Conservation (phyloP, 2,113 vertebrate genomes). For the Tylochromis polylepis region DNA sequence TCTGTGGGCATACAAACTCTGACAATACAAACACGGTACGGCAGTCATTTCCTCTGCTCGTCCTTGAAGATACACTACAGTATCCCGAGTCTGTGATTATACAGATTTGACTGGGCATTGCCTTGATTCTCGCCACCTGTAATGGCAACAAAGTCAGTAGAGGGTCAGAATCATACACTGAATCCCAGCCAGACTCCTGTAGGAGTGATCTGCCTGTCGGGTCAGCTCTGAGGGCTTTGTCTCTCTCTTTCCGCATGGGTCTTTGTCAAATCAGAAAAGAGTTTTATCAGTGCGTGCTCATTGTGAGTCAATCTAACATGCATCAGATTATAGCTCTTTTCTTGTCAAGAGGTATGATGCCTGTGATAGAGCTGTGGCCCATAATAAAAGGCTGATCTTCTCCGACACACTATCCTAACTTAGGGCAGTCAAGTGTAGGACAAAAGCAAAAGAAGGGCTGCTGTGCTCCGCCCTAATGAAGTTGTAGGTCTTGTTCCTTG, state of each 20-base stretch:
- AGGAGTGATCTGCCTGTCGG: slow-evolving; percentile 24
- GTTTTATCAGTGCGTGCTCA: not conserved
- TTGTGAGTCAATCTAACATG: not conserved
- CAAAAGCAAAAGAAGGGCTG: slow-evolving; percentile 19
- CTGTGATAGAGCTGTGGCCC: not conserved
- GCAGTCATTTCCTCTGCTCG: slow-evolving; percentile 41
- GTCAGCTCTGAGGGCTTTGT: slow-evolving; percentile 5
- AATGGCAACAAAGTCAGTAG: not conserved
- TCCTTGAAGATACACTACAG: slow-evolving; percentile 31
- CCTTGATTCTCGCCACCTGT: slow-evolving; percentile 4
- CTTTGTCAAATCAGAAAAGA: not conserved
- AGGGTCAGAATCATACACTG: not conserved
- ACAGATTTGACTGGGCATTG: not conserved
- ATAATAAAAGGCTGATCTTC: slow-evolving; percentile 11
- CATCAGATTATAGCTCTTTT: slow-evolving; percentile 30
- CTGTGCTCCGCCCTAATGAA: slow-evolving; percentile 58
- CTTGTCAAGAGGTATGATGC: not conserved
- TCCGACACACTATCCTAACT: not conserved
- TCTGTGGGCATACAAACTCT: slow-evolving; percentile 43
- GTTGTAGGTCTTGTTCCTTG: slow-evolving; percentile 64
- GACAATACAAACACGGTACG: slow-evolving; percentile 48
- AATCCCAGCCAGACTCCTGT: slow-evolving; percentile 33
- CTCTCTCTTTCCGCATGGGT: not conserved
- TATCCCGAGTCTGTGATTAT: not conserved
- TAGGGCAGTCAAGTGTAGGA: slow-evolving; percentile 47